A percentile compares a stretch with the other conserved stretches of the same genome.
These are phyloP conservation scores for Tetragonula clypearis DNA, from an alignment of 1,140 invertebrate genomes.

Conservation along the genomic window DNA sequence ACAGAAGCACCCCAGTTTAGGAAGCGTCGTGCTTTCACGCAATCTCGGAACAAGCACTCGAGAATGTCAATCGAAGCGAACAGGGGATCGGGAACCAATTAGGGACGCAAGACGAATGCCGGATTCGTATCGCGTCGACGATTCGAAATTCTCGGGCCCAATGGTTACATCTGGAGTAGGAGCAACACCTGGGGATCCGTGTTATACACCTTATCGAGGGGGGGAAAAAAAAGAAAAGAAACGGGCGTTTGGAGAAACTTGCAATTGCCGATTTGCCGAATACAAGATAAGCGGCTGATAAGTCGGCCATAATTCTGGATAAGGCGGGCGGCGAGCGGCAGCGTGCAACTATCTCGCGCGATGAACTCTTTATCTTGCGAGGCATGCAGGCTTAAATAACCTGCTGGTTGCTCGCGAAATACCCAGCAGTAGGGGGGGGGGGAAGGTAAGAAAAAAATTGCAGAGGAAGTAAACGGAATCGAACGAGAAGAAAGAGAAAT, in stretches of 20 bases:
- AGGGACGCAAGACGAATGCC: constrained; percentile 3
- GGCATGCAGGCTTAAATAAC: background rate
- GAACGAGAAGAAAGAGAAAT: background rate
- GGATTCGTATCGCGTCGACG: constrained; percentile 7
- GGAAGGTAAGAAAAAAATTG: background rate
- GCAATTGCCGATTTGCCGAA: constrained; percentile 41
- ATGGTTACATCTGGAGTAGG: background rate
- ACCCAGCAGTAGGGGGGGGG: background rate
- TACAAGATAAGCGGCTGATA: constrained; percentile 42
- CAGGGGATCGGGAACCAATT: background rate
- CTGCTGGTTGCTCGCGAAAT: background rate
- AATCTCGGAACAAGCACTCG: background rate
- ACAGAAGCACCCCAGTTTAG: background rate
- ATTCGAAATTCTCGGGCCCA: constrained; percentile 17
- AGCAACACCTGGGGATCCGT: constrained; percentile 9
- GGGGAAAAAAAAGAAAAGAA: background rate
- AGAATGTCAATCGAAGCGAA: background rate
- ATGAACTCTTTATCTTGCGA: constrained; percentile 24
- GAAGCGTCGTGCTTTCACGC: background rate
- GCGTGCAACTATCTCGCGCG: background rate
- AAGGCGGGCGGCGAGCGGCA: background rate
- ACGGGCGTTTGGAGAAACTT: constrained; percentile 12
- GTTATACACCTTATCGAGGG: constrained; percentile 15
- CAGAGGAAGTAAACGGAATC: no score
- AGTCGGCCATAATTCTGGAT: constrained; percentile 18